Evolutionary conservation across 1,140 invertebrate species (phyloP), one percentile per base, ranked within the genome.

Genomic region (Argopecten irradians): DNA sequence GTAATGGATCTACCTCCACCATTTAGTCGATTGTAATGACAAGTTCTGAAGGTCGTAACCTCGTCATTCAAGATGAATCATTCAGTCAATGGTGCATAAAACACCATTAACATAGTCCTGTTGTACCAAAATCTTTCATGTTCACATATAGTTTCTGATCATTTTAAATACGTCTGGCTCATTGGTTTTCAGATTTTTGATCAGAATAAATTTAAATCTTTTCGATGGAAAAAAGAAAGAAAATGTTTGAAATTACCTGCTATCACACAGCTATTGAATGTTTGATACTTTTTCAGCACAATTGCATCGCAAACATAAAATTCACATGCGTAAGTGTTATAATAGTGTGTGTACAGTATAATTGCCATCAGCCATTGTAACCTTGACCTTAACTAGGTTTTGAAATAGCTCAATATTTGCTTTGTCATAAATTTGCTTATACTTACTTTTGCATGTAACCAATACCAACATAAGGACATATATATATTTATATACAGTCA

Each of bases 41-140:
- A n/a, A 71, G n/a, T 71, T 71, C 55, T n/a, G n/a, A 71, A 71
- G 55, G 55, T 71, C 55, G 28, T n/a, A n/a, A 71, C 55, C 55
- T 71, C 16, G 11, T n/a, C n/a, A 71, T 71, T 71, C 1, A 71
- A 71, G 55, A 71, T 71, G 55, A 71, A 28, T 71, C 55, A 71
- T 28, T 28, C 1, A n/a, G 28, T 11, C n/a, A 71, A 28, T 71
- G 22, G n/a, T 71, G 55, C 55, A 11, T 71, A 71, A 71, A 71
- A 28, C 28, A n/a, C 55, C n/a, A 71, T 71, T 71, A 71, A 71
- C 55, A 71, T 16, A n/a, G 1, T 71, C 22, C 55, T 28, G 55
- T 28, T n/a, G 2, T 71, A 71, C 22, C 7, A 5, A 5, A 71
- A 11, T 71, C 55, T 71, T 28, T 71, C 22, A 28, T 71, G n/a